Percentiles rank a stretch among this genome's conserved stretches.
Evolutionary conservation across 2,797 vertebrate species (phyloP).

Genomic region (Poeciliopsis presidionis): DNA sequence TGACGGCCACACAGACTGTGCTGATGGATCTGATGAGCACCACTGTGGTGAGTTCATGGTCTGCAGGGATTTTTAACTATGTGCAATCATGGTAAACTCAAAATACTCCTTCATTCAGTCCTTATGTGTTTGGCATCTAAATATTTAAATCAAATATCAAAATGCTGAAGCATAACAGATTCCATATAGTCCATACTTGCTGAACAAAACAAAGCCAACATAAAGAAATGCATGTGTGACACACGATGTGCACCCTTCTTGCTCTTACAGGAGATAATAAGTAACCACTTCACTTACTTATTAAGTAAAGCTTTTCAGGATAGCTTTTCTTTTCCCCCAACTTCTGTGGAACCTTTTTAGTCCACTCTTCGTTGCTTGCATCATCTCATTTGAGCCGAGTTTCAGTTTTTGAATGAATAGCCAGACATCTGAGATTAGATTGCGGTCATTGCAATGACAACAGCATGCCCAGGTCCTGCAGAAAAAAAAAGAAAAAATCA

Average conservation of each 20-base stretch:
- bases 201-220: background rate
- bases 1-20: conserved; percentile 79
- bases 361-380: background rate
- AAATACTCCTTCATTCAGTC: background rate
- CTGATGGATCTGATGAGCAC: conserved; percentile 79
- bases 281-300: background rate
- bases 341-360: background rate
- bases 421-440: background rate
- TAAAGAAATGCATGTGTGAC: background rate
- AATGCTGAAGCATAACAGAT: background rate
- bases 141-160: background rate
- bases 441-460: no score
- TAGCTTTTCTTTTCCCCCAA: background rate
- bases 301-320: background rate
- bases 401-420: background rate
- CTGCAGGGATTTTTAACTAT: background rate
- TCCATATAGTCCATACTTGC: background rate
- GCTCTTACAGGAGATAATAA: background rate
- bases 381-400: background rate
- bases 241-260: background rate
- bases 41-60: conserved; percentile 74
- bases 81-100: background rate
- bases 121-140: background rate
- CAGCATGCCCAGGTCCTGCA: no score
- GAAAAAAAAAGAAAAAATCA: background rate